Base-by-base conservation (phyloP, 1,140 invertebrate genomes). In the Chrysoperla carnea region DNA sequence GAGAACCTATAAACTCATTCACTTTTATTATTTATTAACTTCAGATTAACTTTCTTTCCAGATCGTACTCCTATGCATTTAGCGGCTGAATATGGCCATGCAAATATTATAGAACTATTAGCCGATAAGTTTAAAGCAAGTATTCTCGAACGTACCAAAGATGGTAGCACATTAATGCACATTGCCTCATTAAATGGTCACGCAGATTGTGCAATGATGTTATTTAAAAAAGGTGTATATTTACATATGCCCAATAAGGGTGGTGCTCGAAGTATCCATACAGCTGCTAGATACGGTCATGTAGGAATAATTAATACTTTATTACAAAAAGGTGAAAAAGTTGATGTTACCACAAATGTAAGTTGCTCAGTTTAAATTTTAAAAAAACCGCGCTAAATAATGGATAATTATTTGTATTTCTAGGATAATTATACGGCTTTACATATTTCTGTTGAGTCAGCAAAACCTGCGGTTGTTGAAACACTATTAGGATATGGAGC, bases 171-270 rank as follows among this genome's bases (percentile, higher is more conserved):
- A 0, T 62, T 99, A 38, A 95, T 98, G 84, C 95, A 99, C 60
- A 94, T 98, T 42, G 93, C 93, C 0, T 94, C 92, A 0, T 63
- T 91, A 36, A 91, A 88, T 59, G 95, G 94, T 0, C 93, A 98
- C 63, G 90, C 94, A 1, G 92, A 96, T 50, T 98, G 93, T 48
- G 94, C 94, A n/a, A 84, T 93, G 67, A 92, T 93, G 73, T 80
- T 99, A 15, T 88, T 99, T 57, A 96, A 93, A 59, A 95, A 95
- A 62, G 95, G 95, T 4, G 94, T 99, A n/a, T 96, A 96, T 46
- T 69, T 99, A 1, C 90, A 97, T 56, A 99, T 99, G 93, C 94
- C 95, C 46, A 99, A 99, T 64, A 99, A 98, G 78, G 77, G 83
- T 50, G 89, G 89, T 33, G 88, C 87, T 0, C 68, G 88, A 37